Evolutionary conservation across 2,888 invertebrate genomes (phyloP), one percentile per base, ranked within the genome.

Genomic region (Bembecia ichneumoniformis): DNA sequence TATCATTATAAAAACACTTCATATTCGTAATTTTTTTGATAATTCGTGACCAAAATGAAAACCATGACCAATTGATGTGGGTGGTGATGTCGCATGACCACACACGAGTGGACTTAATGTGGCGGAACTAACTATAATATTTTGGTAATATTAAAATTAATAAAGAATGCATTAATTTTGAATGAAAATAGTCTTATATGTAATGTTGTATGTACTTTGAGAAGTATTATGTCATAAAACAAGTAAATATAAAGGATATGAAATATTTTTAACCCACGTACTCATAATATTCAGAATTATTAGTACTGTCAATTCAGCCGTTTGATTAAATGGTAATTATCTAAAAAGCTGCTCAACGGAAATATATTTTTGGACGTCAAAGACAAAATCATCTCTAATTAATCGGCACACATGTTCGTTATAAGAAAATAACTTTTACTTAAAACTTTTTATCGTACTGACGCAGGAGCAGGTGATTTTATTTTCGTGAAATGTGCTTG

Each of bases 31-130:
- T 28, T 28, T 28, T 28, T 5, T 28, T 28, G 28, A 28, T 28
- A 68, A 68, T 60, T 75, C 77, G 78, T 81, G 80, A 77, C 71
- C 63, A 58, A 54, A 56, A 60, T 65, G 67, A 76, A 69, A 55
- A 66, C 68, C 72, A 67, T 70, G 55, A 60, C 75, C 53, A 61
- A 77, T 72, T 59, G 28, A 28, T 58, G 53, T 51, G 55, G 55
- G 59, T 56, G 58, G 63, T 67, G 71, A 74, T 69, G 65, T 70
- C 65, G 67, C 66, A 54, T 63, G 67, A 62, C 66, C 64, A 49
- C 52, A 48, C 50, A 46, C 51, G 47, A 35, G 51, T 57, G 54
- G 51, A 55, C 55, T 49, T 60, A 60, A 65, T 57, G 54, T 57
- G 53, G 54, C 49, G 57, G 58, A 62, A 60, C 62, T 58, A 57